phyloP scores from a whole-genome alignment of 2,888 invertebrate genomes.

The Chymomyza caudatula region DNA sequence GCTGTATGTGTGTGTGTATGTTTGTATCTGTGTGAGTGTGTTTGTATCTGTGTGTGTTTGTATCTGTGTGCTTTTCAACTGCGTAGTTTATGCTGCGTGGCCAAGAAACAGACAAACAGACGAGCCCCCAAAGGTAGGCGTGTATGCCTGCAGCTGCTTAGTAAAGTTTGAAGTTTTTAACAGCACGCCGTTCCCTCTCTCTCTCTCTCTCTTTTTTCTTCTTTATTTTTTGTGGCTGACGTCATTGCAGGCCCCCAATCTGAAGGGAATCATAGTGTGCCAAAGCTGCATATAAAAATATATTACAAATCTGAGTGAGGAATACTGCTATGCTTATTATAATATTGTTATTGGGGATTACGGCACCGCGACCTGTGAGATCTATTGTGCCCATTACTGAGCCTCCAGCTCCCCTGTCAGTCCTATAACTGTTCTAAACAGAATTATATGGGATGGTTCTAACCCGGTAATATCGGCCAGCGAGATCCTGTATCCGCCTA shows the following conservation, averaged over 20 bases:
- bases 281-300: neutral
- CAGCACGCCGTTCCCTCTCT: neutral
- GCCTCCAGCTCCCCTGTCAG: no score
- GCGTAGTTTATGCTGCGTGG: conserved; percentile 14
- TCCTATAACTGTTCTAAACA: no score
- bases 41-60: no score
- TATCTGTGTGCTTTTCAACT: conserved; percentile 21
- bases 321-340: no score
- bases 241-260: neutral
- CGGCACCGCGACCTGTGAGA: no score
- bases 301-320: no score
- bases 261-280: neutral
- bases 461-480: no score
- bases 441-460: no score
- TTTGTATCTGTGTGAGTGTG: conserved; percentile 9
- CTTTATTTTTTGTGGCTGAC: neutral
- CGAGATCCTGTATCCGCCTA: no score
- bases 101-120: conserved; percentile 8
- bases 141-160: neutral
- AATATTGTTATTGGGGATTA: no score
- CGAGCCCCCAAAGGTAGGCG: conserved; percentile 28
- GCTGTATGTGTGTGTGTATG: conserved; percentile 5
- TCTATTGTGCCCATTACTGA: no score
- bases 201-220: neutral
- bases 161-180: neutral